Evolutionary conservation across 1,140 invertebrate species (phyloP), one percentile per base, ranked within the genome.

Genomic region (Campodea augens): DNA sequence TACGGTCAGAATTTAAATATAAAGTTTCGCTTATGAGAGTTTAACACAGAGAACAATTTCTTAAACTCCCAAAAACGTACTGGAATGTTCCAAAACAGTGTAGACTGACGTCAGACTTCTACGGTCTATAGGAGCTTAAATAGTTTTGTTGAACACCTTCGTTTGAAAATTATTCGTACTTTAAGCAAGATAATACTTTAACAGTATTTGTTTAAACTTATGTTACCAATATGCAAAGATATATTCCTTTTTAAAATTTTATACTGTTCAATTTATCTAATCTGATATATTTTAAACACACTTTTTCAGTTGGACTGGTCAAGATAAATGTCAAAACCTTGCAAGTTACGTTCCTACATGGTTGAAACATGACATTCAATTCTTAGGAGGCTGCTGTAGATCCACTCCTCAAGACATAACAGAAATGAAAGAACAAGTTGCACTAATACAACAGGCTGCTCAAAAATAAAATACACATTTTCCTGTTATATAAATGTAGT

Each of bases 341-440:
- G 64, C 68, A 19, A 59, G 64, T 10, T 80, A 73, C 57, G 67
- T 81, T 1, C 54, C 66, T 1, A 65, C 74, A 38, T 88, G 81
- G 81, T 53, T 82, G 1, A 60, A 77, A 37, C 52, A 73, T 12
- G 80, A 80, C 4, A 77, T 78, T 0, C 66, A 63, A 45, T 81
- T 74, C 54, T 69, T 87, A 44, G 84, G 83, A 5, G 81, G 84
- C 1, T 88, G 83, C 54, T 88, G 84, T 55, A 65, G 78, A 48
- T 77, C 78, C 0, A 69, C 69, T 51, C 70, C 71, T 12, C 56
- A 68, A 4, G 77, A 83, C 55, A 72, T 85, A 19, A 52, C 54
- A 5, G 58, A 60, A 32, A 70, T 76, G 29, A 54, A 60, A 18
- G 47, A 54, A 25, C 54, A 63, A 47, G 61, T 74, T 49, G 48